Evolutionary conservation across 2,888 invertebrate species (phyloP).

Genomic region (Drosophila dives): DNA sequence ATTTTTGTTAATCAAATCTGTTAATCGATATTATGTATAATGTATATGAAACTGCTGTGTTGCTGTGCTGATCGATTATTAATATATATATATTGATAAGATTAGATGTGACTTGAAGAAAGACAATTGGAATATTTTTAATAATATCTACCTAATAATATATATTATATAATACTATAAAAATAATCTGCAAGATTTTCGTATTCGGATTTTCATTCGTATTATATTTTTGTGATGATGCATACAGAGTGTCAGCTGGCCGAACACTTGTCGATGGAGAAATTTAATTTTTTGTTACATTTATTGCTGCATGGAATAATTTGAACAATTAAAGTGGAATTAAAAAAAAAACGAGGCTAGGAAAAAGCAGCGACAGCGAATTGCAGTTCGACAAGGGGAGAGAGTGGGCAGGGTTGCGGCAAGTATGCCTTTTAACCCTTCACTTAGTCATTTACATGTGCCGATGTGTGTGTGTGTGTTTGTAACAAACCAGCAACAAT

Average conservation of each 20-base stretch:
- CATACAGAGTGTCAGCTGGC: not conserved
- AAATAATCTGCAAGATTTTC: no score
- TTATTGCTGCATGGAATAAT: conserved; percentile 53
- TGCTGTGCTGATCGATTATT: not conserved
- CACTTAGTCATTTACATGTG: conserved; percentile 28
- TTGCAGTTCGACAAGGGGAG: conserved; percentile 15
- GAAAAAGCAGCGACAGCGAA: conserved; percentile 43
- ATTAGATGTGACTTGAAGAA: not conserved
- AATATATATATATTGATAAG: not conserved
- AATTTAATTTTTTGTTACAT: not conserved
- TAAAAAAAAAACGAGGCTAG: conserved; percentile 46
- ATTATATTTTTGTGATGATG: no score
- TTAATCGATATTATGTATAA: not conserved
- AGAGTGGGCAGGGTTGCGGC: not conserved
- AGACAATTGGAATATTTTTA: not conserved
- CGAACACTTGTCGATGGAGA: not conserved
- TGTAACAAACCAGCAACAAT: conserved; percentile 66
- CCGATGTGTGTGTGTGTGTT: conserved; percentile 19
- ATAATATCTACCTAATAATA: not conserved
- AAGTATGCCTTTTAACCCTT: conserved; percentile 45
- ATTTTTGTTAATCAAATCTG: not conserved
- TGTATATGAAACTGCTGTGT: not conserved
- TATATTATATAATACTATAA: no score
- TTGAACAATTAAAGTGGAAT: conserved; percentile 64
- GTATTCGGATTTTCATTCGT: no score